phyloP scores from a whole-genome alignment of 2,888 invertebrate genomes.

The Tridacna gigas region DNA sequence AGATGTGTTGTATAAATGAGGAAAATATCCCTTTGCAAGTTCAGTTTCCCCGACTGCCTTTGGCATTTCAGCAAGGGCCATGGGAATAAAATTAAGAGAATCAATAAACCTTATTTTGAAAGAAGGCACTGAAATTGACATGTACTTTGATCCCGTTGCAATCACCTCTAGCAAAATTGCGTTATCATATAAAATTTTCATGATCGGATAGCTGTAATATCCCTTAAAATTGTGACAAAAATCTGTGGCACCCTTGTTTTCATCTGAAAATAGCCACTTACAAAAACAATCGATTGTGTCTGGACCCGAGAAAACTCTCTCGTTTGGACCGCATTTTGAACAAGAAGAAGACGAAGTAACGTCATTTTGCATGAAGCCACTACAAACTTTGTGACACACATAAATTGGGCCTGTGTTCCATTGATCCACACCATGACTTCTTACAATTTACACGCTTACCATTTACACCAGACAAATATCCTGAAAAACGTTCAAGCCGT shows the following conservation, averaged over 20 bases:
- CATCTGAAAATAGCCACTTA: too few relatives aligned
- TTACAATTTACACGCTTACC: slow-evolving; percentile 49
- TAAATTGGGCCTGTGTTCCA: slow-evolving; percentile 50
- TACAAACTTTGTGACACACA: too few relatives aligned
- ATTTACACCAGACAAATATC: slow-evolving; percentile 19
- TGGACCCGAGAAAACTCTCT: slow-evolving; percentile 30
- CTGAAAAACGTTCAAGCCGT: slow-evolving; percentile 29
- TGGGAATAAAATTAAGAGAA: slow-evolving; percentile 33
- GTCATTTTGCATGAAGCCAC: too few relatives aligned
- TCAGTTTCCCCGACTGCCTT: too few relatives aligned
- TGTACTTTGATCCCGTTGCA: too few relatives aligned
- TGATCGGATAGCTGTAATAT: slow-evolving; percentile 57
- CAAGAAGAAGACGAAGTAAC: slow-evolving; percentile 33
- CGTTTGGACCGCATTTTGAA: slow-evolving; percentile 43
- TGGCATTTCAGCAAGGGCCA: slow-evolving; percentile 11
- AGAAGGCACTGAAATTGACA: slow-evolving; percentile 33
- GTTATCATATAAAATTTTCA: too few relatives aligned
- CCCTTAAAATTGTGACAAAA: slow-evolving; percentile 62
- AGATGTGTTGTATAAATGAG: slow-evolving; percentile 27
- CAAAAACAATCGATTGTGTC: slow-evolving; percentile 44
- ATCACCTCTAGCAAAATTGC: too few relatives aligned
- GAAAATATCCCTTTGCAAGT: slow-evolving; percentile 43
- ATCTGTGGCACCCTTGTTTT: slow-evolving; percentile 46
- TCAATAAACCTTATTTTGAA: slow-evolving; percentile 35
- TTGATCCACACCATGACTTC: slow-evolving; percentile 44